Evolutionary conservation across 2,888 invertebrate species (phyloP).

Genomic region (Drosophila tripunctata): DNA sequence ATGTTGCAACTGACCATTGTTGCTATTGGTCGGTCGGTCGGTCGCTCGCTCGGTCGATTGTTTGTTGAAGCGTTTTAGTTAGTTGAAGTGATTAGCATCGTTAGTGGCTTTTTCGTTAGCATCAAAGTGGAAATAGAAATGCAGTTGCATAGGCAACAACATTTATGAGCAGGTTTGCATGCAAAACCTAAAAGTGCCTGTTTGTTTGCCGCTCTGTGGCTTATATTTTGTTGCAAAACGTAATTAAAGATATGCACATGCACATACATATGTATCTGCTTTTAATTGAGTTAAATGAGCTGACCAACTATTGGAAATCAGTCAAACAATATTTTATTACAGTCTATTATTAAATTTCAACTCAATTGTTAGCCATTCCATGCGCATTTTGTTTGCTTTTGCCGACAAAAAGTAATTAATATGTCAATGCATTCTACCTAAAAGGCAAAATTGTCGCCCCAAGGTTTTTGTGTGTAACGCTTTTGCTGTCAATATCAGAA

Average conservation of each 20-base stretch:
- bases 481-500: conserved; percentile 46
- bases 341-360: conserved; percentile 39
- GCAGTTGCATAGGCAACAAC: conserved; percentile 53
- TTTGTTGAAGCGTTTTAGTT: conserved; percentile 73
- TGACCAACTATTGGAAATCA: conserved; percentile 10
- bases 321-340: conserved; percentile 25
- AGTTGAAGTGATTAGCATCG: conserved; percentile 78
- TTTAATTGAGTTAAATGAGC: conserved; percentile 50
- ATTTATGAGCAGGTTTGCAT: conserved; percentile 44
- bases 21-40: conserved; percentile 32
- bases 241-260: conserved; percentile 50
- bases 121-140: conserved; percentile 73
- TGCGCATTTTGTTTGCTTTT: conserved; percentile 29
- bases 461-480: conserved; percentile 1
- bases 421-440: conserved; percentile 39
- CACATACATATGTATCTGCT: neutral
- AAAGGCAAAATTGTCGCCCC: conserved; percentile 25
- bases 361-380: conserved; percentile 33
- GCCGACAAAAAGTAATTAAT: conserved; percentile 52
- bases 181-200: neutral
- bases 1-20: conserved; percentile 52
- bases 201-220: conserved; percentile 16
- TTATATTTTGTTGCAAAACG: conserved; percentile 14
- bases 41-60: no score
- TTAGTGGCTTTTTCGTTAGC: conserved; percentile 77